phyloP scores from a whole-genome alignment of 2,113 vertebrate species.

The Myotis lucifugus region DNA sequence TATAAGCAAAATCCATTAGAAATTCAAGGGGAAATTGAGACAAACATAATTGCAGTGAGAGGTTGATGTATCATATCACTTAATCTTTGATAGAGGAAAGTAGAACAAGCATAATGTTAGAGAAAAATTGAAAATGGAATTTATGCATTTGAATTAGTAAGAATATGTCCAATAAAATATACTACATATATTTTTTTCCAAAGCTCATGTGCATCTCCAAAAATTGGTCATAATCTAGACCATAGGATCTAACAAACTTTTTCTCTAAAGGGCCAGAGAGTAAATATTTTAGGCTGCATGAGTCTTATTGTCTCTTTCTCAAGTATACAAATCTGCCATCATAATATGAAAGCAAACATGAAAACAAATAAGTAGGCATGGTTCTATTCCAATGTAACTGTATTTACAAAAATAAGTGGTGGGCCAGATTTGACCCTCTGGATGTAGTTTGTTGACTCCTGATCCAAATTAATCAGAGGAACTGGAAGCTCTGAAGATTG shows the following conservation, averaged over 20 bases:
- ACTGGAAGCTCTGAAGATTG: neutral
- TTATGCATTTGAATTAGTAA: neutral
- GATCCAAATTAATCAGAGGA: neutral
- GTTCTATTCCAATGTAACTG: neutral
- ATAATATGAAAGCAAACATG: neutral
- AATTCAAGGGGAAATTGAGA: conserved; percentile 2
- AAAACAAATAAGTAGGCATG: neutral
- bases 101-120: neutral
- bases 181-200: neutral
- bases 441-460: neutral
- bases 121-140: conserved; percentile 13
- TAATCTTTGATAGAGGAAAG: neutral
- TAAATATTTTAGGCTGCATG: neutral
- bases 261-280: neutral
- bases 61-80: neutral
- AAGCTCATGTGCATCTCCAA: neutral
- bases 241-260: neutral
- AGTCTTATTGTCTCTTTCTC: neutral
- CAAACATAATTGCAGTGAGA: neutral
- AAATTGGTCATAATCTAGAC: neutral
- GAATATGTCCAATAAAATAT: neutral
- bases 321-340: neutral
- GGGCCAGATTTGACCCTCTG: neutral
- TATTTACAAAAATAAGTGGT: neutral
- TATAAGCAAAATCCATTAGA: conserved; percentile 30